Percentiles rank a stretch among this genome's conserved stretches.
Evolutionary conservation across 1,140 invertebrate species (phyloP).

Genomic region (Megalopta genalis): DNA sequence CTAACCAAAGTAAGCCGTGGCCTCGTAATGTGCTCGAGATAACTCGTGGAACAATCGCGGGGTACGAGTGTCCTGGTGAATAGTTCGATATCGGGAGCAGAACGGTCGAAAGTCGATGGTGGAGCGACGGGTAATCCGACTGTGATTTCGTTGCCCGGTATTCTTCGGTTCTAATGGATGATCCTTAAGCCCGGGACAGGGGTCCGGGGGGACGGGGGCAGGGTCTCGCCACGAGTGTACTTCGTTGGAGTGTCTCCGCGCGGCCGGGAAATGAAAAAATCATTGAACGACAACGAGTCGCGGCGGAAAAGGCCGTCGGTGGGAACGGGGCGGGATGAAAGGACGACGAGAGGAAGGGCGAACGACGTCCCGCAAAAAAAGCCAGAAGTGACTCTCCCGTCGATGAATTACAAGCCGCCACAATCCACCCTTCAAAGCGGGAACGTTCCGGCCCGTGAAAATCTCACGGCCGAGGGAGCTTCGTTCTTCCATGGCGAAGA

Average conservation of each 20-base stretch:
- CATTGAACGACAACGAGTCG: slow-evolving; percentile 45
- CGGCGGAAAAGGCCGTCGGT: not conserved
- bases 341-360: slow-evolving; percentile 8
- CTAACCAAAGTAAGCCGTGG: too few relatives aligned
- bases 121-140: slow-evolving; percentile 28
- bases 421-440: slow-evolving; percentile 7
- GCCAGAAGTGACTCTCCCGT: slow-evolving; percentile 26
- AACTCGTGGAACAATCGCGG: not conserved
- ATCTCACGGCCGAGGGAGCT: not conserved
- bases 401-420: slow-evolving; percentile 36
- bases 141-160: slow-evolving; percentile 33
- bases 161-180: slow-evolving; percentile 56
- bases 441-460: slow-evolving; percentile 20
- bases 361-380: slow-evolving; percentile 22
- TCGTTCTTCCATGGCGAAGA: not conserved
- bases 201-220: not conserved
- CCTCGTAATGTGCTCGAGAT: too few relatives aligned
- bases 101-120: not conserved
- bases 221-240: slow-evolving; percentile 36
- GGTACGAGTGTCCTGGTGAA: not conserved
- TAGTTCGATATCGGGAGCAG: slow-evolving; percentile 13
- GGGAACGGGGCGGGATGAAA: slow-evolving; percentile 14
- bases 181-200: slow-evolving; percentile 24
- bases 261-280: slow-evolving; percentile 57
- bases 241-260: slow-evolving; percentile 48